These are phyloP conservation scores for Tholera decimalis DNA, from an alignment of 2,888 invertebrate species.

Conservation along the genomic window DNA sequence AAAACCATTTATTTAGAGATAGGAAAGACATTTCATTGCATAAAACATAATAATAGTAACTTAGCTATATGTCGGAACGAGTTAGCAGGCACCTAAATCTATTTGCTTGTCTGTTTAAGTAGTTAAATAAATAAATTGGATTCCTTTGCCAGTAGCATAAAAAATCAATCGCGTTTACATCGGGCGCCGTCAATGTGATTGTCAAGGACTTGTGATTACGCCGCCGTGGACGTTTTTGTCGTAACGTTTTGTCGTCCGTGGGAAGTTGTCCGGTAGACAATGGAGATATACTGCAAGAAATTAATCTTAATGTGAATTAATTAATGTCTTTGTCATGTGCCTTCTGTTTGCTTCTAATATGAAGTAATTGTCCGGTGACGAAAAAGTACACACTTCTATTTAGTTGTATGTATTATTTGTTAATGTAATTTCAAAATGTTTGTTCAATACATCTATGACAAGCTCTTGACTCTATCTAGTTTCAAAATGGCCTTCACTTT, in stretches of 20 bases:
- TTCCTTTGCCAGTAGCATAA: conserved; percentile 59
- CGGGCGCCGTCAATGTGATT: conserved; percentile 70
- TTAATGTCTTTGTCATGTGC: conserved; percentile 18
- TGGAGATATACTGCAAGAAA: conserved; percentile 65
- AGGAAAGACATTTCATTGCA: conserved; percentile 11
- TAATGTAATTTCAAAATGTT: conserved; percentile 13
- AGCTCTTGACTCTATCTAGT: conserved; percentile 33
- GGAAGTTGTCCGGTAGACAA: conserved; percentile 66
- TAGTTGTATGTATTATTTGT: conserved; percentile 5
- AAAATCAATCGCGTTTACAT: conserved; percentile 65
- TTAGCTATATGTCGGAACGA: conserved; percentile 28
- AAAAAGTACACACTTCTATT: conserved; percentile 3
- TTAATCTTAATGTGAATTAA: conserved; percentile 55
- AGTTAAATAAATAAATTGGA: conserved; percentile 65
- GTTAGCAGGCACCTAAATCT: conserved; percentile 25
- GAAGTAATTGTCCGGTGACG: background rate
- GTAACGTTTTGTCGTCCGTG: conserved; percentile 64
- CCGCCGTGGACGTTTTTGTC: conserved; percentile 67
- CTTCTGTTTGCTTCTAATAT: background rate
- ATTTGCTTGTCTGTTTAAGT: conserved; percentile 61
- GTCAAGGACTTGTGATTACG: conserved; percentile 73
- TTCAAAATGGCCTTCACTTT: conserved; percentile 56
- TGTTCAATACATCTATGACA: conserved; percentile 14
- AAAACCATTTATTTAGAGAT: conserved; percentile 18
- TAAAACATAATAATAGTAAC: conserved; percentile 25